A percentile compares a stretch with the other conserved stretches of the same genome.
phyloP scores from a whole-genome alignment of 1,140 invertebrate species.

The Andricus grossulariae region DNA sequence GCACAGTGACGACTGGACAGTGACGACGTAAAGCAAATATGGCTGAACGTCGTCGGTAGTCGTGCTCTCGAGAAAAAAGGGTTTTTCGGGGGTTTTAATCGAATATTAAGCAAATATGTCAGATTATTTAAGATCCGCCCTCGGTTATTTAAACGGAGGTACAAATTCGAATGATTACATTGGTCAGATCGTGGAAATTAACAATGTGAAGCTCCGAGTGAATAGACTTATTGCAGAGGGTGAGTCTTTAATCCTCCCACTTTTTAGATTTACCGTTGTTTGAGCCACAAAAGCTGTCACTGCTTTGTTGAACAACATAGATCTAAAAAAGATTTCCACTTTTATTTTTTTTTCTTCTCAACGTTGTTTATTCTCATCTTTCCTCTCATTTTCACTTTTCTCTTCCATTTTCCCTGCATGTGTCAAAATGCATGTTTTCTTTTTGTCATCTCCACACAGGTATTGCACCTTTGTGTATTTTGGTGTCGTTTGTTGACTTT shows the following conservation, averaged over 20 bases:
- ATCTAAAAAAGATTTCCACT: slow-evolving; percentile 19
- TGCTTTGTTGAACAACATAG: slow-evolving; percentile 44
- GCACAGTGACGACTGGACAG: too few relatives aligned
- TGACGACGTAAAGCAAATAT: slow-evolving; percentile 63
- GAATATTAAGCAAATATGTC: slow-evolving; percentile 66
- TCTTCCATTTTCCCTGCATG: slow-evolving; percentile 29
- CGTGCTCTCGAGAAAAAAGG: slow-evolving; percentile 56
- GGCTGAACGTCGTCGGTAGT: slow-evolving; percentile 67
- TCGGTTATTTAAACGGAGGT: slow-evolving; percentile 70
- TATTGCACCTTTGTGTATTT: background rate
- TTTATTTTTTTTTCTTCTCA: background rate
- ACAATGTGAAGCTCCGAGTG: slow-evolving; percentile 90
- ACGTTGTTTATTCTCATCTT: slow-evolving; percentile 13
- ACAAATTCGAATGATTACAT: slow-evolving; percentile 87
- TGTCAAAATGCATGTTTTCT: slow-evolving; percentile 60
- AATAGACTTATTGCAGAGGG: slow-evolving; percentile 96
- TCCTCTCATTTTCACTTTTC: background rate
- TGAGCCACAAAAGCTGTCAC: slow-evolving; percentile 37
- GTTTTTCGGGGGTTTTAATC: slow-evolving; percentile 44
- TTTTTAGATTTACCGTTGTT: slow-evolving; percentile 33
- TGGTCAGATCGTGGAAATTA: slow-evolving; percentile 92
- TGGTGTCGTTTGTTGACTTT: background rate
- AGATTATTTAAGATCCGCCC: slow-evolving; percentile 71
- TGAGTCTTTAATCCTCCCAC: slow-evolving; percentile 73
- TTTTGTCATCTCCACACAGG: slow-evolving; percentile 42